Base-by-base conservation (phyloP, 2,113 vertebrate genomes). In the Mesitornis unicolor region DNA sequence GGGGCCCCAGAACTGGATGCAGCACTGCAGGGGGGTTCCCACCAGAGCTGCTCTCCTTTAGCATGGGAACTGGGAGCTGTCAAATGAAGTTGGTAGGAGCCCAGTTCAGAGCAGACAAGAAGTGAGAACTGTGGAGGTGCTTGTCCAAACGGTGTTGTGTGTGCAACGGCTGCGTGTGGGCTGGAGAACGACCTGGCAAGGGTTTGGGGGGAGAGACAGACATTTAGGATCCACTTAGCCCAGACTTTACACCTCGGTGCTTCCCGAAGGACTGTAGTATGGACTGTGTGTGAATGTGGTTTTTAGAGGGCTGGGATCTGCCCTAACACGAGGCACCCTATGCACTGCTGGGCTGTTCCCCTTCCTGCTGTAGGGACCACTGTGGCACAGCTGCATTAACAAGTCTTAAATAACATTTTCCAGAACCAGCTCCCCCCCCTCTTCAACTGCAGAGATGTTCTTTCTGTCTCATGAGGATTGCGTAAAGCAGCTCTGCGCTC, bases 211-310 rank as follows among this genome's bases (percentile, higher is more conserved):
- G 28, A 42, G 14, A 36, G n/a, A n/a, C n/a, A 11, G 29, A 33
- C 19, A 0, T 10, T 9, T 16, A 38, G 48, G 63, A 64, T 60
- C 16, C 11, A 1, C 4, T 36, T 10, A 75, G 64, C 45, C 40
- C 14, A 3, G 45, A 17, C 25, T 10, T 83, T 11, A 11, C 11
- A 22, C 51, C 65, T 83, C 16, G 8, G n/a, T 8, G 43, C 40
- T 56, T 35, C 57, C 60, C 0, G 0, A 6, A 40, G 63, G 22
- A 4, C 9, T 60, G 43, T 11, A 1, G 0, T 9, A 3, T 5
- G 33, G 56, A 5, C 21, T 0, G 4, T 4, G 20, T 24, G 48
- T 31, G 43, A 5, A 2, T 13, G 13, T 22, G 47, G 6, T 2
- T 45, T 68, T 63, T n/a, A n/a, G n/a, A 28, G 42, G 36, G n/a